Conservation (phyloP, 2,888 invertebrate species). For the Oasisia sp. region DNA sequence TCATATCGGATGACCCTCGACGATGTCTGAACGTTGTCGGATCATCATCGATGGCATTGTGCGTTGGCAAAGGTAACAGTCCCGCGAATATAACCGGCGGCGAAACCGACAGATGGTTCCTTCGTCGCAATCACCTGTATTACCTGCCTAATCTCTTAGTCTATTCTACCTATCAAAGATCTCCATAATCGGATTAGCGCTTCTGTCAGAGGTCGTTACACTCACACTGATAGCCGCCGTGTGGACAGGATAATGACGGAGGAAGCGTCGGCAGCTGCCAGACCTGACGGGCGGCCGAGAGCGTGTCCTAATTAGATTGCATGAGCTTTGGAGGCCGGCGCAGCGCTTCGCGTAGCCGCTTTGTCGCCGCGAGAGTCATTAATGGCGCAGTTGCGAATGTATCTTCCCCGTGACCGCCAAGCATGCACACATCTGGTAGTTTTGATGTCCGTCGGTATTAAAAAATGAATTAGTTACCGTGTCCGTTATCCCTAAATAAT, state of each 20-base stretch:
- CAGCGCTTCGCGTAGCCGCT: background rate
- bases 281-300: background rate
- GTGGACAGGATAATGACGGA: background rate
- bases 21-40: background rate
- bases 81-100: background rate
- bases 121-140: background rate
- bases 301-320: background rate
- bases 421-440: too few species aligned
- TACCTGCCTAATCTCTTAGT: background rate
- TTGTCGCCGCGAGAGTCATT: background rate
- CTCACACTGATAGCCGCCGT: background rate
- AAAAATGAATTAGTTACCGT: too few species aligned
- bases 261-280: background rate
- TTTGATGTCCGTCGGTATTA: too few species aligned
- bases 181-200: background rate
- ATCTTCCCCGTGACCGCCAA: background rate
- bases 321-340: background rate
- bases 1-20: background rate
- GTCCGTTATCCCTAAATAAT: too few species aligned
- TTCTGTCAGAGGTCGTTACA: background rate
- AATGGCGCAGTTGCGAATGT: background rate
- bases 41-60: background rate
- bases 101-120: background rate
- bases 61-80: background rate
- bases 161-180: slow-evolving; percentile 9